Evolutionary conservation across 2,888 invertebrate genomes (phyloP), one percentile per base, ranked within the genome.

Genomic region (Macaria liturata): DNA sequence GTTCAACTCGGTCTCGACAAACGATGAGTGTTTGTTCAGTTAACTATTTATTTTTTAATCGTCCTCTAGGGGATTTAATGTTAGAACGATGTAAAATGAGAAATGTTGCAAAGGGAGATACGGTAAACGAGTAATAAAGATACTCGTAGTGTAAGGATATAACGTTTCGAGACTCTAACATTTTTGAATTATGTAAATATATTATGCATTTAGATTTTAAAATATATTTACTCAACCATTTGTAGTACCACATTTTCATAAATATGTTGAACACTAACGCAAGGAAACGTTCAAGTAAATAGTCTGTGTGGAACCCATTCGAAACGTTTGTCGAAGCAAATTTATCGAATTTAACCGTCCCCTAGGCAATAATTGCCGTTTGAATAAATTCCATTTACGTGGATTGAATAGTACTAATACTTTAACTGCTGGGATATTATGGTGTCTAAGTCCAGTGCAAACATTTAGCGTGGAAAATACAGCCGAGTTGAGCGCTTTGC

Each of bases 351-450:
- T 76, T 74, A 75, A 73, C 70, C 73, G 59, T 69, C 70, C 67
- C 72, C 69, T 65, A 62, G 64, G 64, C 70, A 69, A 71, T 80
- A 78, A 81, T 78, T 78, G 75, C 74, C 76, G 76, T 78, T 76
- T 76, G 75, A 80, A 76, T 75, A 72, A 76, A 76, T 72, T 74
- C 66, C 69, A 74, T 74, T 74, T 66, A 51, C 34, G 60, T 59
- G 63, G 67, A 75, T 74, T 73, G 65, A 69, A 76, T 76, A 72
- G 71, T 68, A 73, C 72, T 78, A 72, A 69, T 69, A 69, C 49
- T 52, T 71, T 67, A 62, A 52, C 39, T 47, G 44, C 6, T 8
- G 0, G 31, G 30, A 34, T 40, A 39, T 32, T 32, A 43, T 34
- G 43, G 4, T 42, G 20, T 30, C 7, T 39, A 5, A 9, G 37